Evolutionary conservation across 2,888 invertebrate species (phyloP).

Genomic region (Meta bourneti): DNA sequence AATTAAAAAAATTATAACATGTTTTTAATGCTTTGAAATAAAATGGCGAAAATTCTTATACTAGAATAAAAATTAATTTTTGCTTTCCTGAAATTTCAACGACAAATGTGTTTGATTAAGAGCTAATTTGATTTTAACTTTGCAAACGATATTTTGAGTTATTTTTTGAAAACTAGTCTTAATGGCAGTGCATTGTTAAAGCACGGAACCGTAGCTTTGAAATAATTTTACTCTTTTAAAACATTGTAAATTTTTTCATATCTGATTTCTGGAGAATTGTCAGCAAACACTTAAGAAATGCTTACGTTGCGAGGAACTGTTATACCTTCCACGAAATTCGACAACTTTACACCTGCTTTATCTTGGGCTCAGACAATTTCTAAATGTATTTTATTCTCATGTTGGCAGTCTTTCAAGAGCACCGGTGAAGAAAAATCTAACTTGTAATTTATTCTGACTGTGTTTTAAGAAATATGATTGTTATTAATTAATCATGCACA

Average conservation of each 20-base stretch:
- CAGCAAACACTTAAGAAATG: not conserved
- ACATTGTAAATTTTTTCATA: not conserved
- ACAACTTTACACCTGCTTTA: not conserved
- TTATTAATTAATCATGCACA: not conserved
- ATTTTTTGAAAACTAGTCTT: no score
- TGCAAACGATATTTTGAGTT: no score
- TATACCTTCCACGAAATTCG: not conserved
- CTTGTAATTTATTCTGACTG: not conserved
- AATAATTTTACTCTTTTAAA: not conserved
- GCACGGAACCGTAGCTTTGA: no score
- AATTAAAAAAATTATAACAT: no score
- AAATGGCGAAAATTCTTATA: no score
- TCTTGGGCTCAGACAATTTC: not conserved
- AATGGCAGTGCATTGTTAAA: no score
- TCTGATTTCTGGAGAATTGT: not conserved
- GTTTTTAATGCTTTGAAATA: no score
- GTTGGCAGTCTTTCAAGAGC: not conserved
- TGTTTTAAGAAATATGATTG: not conserved
- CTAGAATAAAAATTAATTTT: no score
- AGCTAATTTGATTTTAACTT: no score
- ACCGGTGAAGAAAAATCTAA: not conserved
- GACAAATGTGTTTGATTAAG: no score
- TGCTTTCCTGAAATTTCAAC: no score
- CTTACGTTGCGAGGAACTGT: not conserved
- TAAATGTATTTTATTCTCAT: not conserved